Conservation (phyloP, 2,888 invertebrate genomes). For the Oxyteleia sp. region DNA sequence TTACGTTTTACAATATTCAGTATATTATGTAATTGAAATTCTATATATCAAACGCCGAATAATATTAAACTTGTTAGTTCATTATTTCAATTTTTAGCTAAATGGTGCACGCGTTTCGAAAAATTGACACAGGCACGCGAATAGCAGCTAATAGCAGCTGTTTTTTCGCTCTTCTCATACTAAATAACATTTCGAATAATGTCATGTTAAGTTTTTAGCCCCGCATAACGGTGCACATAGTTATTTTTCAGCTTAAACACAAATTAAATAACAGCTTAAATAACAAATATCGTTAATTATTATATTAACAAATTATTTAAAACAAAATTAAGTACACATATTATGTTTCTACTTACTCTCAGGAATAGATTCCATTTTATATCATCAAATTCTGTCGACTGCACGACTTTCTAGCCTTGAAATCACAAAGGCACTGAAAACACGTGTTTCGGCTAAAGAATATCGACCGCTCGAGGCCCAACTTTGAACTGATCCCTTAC, state of each 20-base stretch:
- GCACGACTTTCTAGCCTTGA: slow-evolving; percentile 20
- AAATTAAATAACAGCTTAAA: too few relatives aligned
- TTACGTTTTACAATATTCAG: too few relatives aligned
- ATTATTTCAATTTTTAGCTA: too few relatives aligned
- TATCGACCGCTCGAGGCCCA: slow-evolving; percentile 35
- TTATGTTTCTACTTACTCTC: slow-evolving; percentile 35
- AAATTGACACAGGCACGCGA: slow-evolving; percentile 22
- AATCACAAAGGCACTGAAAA: slow-evolving; percentile 39
- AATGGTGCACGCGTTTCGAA: too few relatives aligned
- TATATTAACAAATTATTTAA: slow-evolving; percentile 26
- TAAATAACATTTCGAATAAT: slow-evolving; percentile 33
- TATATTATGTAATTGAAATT: too few relatives aligned
- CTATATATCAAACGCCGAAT: too few relatives aligned
- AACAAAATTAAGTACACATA: slow-evolving; percentile 26
- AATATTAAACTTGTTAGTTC: too few relatives aligned
- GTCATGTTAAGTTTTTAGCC: slow-evolving; percentile 28
- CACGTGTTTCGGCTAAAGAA: slow-evolving; percentile 14
- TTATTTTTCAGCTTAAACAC: slow-evolving; percentile 30
- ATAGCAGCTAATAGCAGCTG: slow-evolving; percentile 26
- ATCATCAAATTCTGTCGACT: slow-evolving; percentile 24
- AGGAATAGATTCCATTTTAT: slow-evolving; percentile 31
- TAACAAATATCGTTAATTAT: slow-evolving; percentile 27
- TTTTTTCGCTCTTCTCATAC: slow-evolving; percentile 14
- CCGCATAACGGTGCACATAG: slow-evolving; percentile 29
- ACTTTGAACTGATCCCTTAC: slow-evolving; percentile 31